Base-by-base conservation (phyloP, 2,888 invertebrate genomes). In the Zele albiditarsus region DNA sequence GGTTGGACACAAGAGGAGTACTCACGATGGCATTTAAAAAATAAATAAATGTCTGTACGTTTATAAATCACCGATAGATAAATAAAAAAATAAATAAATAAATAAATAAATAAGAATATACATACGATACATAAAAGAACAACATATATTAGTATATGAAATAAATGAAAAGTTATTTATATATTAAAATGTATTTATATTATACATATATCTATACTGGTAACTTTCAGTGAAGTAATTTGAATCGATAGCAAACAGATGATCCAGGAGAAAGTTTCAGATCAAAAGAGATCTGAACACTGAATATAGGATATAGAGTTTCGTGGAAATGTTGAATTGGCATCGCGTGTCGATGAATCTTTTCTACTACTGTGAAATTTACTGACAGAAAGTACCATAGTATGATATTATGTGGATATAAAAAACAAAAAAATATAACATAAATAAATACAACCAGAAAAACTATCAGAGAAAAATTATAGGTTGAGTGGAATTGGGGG, bases 1-100 rank as follows among this genome's bases (percentile, higher is more conserved):
- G 68, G 33, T 68, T 68, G 53, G 31, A 68, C 33, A 68, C 53
- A 31, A 20, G 53, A 68, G 20, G 31, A 68, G 33, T 57, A 68
- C 31, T 28, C 57, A 68, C 28, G 12, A 31, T 68, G 68, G 68
- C 68, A 31, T 68, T 23, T 53, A 1, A 53, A 53, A 53, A 53
- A 53, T 53, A 23, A 53, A 20, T 53, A 53, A 53, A 53, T 53
- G 23, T 53, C 20, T 20, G 4, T 53, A 53, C 53, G 53, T 53
- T n/a, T 46, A 53, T 53, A 53, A n/a, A 46, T 46, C 46, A 46
- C 46, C 46, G 16, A 46, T 46, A 46, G 6, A n/a, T 46, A 46
- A 16, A 33, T 33, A 33, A 33, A 33, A 33, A 33, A 33, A 46
- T 46, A 46, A n/a, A 42, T 42, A 42, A 42, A 14, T 42, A 42